A percentile compares a stretch with the other conserved stretches of the same genome.
Evolutionary conservation across 2,888 invertebrate species (phyloP).

Genomic region (Hesperia comma): DNA sequence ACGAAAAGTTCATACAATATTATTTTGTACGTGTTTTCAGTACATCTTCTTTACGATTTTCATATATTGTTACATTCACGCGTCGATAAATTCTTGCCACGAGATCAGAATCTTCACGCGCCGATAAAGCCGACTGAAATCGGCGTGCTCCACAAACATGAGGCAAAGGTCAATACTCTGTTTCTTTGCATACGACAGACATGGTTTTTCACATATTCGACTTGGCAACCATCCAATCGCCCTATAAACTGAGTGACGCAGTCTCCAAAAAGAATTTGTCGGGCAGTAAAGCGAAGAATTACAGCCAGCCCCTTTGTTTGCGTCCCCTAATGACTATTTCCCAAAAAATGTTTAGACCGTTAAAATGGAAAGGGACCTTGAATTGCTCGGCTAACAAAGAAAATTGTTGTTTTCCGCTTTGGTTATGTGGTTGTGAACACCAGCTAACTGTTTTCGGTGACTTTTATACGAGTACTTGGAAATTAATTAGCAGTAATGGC

Average conservation of each 20-base stretch:
- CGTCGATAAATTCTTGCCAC: constrained; percentile 10
- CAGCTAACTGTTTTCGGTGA: neutral
- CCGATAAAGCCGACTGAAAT: constrained; percentile 17
- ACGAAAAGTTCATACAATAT: neutral
- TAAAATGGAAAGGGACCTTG: constrained; percentile 29
- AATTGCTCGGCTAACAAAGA: constrained; percentile 21
- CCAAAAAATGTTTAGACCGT: constrained; percentile 33
- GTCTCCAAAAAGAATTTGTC: constrained; percentile 45
- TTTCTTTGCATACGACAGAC: constrained; percentile 38
- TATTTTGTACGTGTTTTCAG: neutral
- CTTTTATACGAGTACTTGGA: constrained; percentile 5
- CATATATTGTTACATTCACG: constrained; percentile 2
- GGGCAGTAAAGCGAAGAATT: constrained; percentile 45
- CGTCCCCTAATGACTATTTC: constrained; percentile 28
- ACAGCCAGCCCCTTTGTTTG: constrained; percentile 39
- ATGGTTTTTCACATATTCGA: constrained; percentile 37
- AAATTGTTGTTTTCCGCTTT: constrained; percentile 16
- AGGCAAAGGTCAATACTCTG: constrained; percentile 32
- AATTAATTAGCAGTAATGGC: constrained; percentile 6
- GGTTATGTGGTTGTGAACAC: constrained; percentile 9
- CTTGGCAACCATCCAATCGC: constrained; percentile 43
- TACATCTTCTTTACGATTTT: neutral
- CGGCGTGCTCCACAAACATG: constrained; percentile 17
- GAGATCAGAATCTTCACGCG: constrained; percentile 12
- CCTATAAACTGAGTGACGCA: constrained; percentile 44